These are phyloP conservation scores for Hemistola chrysoprasaria DNA, from an alignment of 2,888 invertebrate genomes.

Conservation along the genomic window DNA sequence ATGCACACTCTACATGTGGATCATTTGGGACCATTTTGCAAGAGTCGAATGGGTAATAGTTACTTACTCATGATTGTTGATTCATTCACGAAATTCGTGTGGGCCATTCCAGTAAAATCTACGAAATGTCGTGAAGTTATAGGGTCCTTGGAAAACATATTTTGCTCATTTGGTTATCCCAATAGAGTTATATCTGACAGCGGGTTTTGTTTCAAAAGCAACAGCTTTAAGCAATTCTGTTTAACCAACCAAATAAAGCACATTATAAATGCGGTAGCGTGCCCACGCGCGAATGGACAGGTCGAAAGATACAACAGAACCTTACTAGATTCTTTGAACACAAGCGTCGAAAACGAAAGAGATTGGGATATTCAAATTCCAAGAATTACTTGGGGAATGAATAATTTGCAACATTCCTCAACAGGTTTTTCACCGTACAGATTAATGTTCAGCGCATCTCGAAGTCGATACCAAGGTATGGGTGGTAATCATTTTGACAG, in stretches of 20 bases:
- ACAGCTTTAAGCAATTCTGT: conserved; percentile 1
- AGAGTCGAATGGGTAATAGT: conserved; percentile 17
- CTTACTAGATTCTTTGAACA: neutral
- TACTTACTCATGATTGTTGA: conserved; percentile 27
- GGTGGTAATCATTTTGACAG: neutral
- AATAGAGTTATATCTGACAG: conserved; percentile 1
- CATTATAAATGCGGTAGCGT: conserved; percentile 3
- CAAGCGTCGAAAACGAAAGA: neutral
- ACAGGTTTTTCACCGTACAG: conserved; percentile 17
- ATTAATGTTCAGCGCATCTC: conserved; percentile 18
- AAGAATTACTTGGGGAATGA: neutral
- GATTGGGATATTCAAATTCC: neutral
- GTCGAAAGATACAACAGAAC: conserved; percentile 9
- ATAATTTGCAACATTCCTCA: neutral
- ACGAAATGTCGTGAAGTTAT: conserved; percentile 13
- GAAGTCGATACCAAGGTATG: conserved; percentile 7
- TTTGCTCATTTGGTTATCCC: conserved; percentile 23
- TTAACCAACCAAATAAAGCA: neutral
- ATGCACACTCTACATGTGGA: conserved; percentile 31
- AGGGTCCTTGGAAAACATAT: conserved; percentile 20
- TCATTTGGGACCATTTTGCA: conserved; percentile 31
- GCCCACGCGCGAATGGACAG: conserved; percentile 12
- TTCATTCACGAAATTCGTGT: conserved; percentile 29
- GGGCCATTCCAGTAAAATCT: conserved; percentile 24
- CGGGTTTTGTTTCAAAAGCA: neutral